These are phyloP conservation scores for Araneus ventricosus DNA, from an alignment of 1,140 invertebrate genomes.

Conservation along the genomic window DNA sequence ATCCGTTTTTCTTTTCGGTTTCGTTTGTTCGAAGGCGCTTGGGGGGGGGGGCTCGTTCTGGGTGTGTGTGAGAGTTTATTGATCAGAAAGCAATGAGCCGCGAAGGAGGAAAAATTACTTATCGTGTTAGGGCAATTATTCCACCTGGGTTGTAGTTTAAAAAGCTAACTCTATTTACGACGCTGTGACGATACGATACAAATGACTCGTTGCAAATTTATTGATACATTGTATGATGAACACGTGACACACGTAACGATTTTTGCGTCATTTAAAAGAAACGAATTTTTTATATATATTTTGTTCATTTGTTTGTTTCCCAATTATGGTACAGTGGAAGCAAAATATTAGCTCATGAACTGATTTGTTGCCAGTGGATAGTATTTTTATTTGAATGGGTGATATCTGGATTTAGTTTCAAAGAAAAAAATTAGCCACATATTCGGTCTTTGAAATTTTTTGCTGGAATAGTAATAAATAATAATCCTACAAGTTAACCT, in stretches of 20 bases:
- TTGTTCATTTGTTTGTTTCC: background rate
- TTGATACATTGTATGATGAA: background rate
- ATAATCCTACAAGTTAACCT: no score
- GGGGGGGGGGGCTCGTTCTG: background rate
- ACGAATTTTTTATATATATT: background rate
- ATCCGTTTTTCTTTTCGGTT: conserved; percentile 30
- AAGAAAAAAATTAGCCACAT: no score
- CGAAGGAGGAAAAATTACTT: conserved; percentile 53
- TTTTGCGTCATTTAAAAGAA: background rate
- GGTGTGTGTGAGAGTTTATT: conserved; percentile 24
- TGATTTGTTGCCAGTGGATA: no score
- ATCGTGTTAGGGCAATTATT: conserved; percentile 35
- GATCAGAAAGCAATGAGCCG: conserved; percentile 46
- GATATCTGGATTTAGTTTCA: no score
- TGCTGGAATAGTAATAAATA: no score
- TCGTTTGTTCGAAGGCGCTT: conserved; percentile 25
- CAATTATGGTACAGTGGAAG: no score
- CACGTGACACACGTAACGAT: background rate
- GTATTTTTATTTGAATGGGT: no score
- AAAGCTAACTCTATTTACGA: conserved; percentile 21
- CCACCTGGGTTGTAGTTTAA: conserved; percentile 38
- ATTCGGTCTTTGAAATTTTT: no score
- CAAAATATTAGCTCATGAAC: no score
- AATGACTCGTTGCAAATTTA: background rate
- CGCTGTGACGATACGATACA: background rate